These are phyloP conservation scores for Rhinolophus ferrumequinum DNA, from an alignment of 2,113 vertebrate species.

Conservation along the genomic window DNA sequence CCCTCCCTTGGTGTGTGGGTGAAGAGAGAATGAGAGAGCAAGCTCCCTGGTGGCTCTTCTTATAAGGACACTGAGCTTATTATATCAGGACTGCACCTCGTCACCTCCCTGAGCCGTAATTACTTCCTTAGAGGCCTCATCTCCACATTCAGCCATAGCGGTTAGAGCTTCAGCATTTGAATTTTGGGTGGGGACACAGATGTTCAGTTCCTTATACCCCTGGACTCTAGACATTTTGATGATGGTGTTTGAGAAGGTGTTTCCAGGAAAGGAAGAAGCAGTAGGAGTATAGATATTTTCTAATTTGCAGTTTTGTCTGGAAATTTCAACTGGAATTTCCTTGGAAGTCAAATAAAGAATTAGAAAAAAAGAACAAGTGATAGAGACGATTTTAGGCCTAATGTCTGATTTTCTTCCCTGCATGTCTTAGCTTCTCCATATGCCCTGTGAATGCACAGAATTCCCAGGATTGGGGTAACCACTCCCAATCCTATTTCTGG, in stretches of 20 bases:
- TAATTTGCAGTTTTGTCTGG: background rate
- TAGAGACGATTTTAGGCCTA: background rate
- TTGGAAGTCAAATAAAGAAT: constrained; percentile 22
- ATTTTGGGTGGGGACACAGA: too few relatives aligned
- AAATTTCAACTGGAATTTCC: background rate
- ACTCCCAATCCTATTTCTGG: background rate
- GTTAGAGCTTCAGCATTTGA: background rate
- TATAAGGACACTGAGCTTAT: background rate
- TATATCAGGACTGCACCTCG: too few relatives aligned
- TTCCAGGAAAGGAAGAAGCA: background rate
- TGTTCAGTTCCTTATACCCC: background rate
- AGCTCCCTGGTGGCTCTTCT: background rate
- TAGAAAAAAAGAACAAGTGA: background rate
- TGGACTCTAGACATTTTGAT: background rate
- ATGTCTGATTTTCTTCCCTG: background rate
- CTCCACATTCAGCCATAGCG: background rate
- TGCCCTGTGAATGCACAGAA: background rate
- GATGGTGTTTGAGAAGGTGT: background rate
- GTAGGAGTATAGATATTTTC: background rate
- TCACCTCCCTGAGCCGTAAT: background rate
- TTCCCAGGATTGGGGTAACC: background rate
- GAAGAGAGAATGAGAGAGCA: background rate
- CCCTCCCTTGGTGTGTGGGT: background rate
- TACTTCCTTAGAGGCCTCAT: background rate
- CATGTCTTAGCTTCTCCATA: background rate